Percentiles rank a stretch among this genome's conserved stretches.
Evolutionary conservation across 1,140 invertebrate genomes (phyloP).

Genomic region (Stegodyphus mimosarum): DNA sequence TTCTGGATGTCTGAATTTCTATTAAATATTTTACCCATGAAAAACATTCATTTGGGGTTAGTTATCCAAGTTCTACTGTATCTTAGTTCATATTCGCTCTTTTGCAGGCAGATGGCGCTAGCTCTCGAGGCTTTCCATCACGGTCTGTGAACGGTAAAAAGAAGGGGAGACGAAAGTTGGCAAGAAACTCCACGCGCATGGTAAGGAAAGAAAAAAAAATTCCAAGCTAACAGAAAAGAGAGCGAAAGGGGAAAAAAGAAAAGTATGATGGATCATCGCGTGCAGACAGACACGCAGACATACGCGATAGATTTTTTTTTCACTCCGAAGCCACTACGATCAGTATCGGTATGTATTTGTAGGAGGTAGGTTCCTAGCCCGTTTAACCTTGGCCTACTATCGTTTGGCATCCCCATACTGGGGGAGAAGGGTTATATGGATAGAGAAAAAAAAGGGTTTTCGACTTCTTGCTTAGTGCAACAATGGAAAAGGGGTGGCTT

Average conservation of each 20-base stretch:
- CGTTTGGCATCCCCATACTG: neutral
- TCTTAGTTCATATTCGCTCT: neutral
- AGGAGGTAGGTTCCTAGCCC: neutral
- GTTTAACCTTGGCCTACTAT: constrained; percentile 47
- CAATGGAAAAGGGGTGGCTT: constrained; percentile 33
- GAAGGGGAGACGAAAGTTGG: neutral
- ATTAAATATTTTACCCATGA: too few species aligned
- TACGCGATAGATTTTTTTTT: constrained; percentile 8
- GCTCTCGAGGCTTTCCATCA: neutral
- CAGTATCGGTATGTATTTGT: constrained; percentile 22
- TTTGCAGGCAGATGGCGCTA: constrained; percentile 40
- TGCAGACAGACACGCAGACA: constrained; percentile 53
- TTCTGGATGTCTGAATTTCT: too few species aligned
- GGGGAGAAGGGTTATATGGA: constrained; percentile 47
- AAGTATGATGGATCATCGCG: constrained; percentile 53
- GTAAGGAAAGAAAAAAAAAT: constrained; percentile 22
- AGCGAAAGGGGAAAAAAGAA: neutral
- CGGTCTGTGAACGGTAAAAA: neutral
- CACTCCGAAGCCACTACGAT: neutral
- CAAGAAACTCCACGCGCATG: constrained; percentile 16
- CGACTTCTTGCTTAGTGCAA: constrained; percentile 26
- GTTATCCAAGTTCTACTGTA: too few species aligned
- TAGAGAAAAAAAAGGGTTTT: constrained; percentile 36
- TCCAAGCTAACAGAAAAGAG: neutral
- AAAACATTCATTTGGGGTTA: too few species aligned